Base-by-base conservation (phyloP, 2,888 invertebrate genomes). In the Doris montereyensis region DNA sequence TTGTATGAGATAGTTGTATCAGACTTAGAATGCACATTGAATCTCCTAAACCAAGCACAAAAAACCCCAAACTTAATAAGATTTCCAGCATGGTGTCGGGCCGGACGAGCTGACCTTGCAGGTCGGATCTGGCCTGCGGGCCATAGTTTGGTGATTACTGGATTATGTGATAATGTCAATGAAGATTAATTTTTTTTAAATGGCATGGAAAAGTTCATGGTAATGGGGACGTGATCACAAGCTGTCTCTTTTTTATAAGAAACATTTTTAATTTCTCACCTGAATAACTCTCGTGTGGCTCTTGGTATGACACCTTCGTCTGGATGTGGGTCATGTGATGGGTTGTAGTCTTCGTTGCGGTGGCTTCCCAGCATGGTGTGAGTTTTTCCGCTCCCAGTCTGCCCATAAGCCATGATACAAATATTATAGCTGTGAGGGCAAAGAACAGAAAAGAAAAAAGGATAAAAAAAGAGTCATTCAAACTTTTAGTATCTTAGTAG, bases 361-460 rank as follows among this genome's bases (percentile, higher is more conserved):
- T 88, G 88, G 74, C 87, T 87, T 5, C 89, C 89, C 72, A 89
- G 81, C 89, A 89, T 89, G 2, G 89, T 88, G 80, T 89, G 89
- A 13, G 89, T 89, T 78, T 89, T 89, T 17, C 89, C 89, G 84
- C 88, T 88, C 13, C 89, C 89, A 67, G 89, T 89, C 83, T 89
- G 89, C 8, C 89, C 89, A 80, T 89, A 89, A 1, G 89, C 89
- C 88, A 88, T 89, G n/a, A 89, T 88, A 81, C 88, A 88, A 30
- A 89, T 86, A 79, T 89, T 89, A 80, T 89, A 89, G n/a, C 88
- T 88, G 79, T 5, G 67, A n/a, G n/a, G n/a, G n/a, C n/a, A n/a
- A n/a, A n/a, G n/a, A n/a, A n/a, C n/a, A n/a, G n/a, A n/a, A n/a
- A n/a, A n/a, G n/a, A n/a, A n/a, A n/a, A n/a, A n/a, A n/a, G n/a